These are phyloP conservation scores for Pseudonaja textilis DNA, from an alignment of 2,113 vertebrate species.

Conservation along the genomic window DNA sequence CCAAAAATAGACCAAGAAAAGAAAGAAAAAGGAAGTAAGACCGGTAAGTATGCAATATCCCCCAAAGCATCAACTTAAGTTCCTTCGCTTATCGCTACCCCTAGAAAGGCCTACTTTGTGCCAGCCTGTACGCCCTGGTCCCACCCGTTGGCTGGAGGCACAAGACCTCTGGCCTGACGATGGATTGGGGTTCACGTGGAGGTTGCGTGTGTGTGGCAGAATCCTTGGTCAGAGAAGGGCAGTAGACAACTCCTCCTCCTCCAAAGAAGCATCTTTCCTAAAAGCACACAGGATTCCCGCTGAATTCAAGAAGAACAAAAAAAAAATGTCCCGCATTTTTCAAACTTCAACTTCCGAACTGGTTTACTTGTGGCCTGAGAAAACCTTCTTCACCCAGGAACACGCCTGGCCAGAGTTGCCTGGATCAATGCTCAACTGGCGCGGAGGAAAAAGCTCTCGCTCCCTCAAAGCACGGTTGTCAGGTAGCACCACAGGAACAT, in stretches of 20 bases:
- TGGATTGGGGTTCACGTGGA: neutral
- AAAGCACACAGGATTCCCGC: neutral
- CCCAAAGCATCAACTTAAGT: neutral
- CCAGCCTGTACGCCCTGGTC: neutral
- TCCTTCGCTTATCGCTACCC: neutral
- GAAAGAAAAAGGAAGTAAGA: neutral
- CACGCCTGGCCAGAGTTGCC: neutral
- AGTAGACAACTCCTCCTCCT: neutral
- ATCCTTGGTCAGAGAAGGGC: neutral
- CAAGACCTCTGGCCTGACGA: neutral
- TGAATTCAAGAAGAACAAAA: neutral
- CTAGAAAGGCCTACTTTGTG: neutral
- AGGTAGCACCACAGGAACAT: neutral
- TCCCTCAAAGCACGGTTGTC: neutral
- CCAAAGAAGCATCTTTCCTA: neutral
- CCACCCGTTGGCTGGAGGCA: neutral
- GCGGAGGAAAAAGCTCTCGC: neutral
- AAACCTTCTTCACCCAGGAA: neutral
- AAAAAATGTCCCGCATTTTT: neutral
- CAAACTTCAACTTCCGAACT: neutral
- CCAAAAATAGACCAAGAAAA: neutral
- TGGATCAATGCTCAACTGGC: neutral
- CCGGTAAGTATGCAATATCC: neutral
- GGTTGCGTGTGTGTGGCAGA: too few relatives aligned
- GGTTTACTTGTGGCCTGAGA: neutral